Evolutionary conservation across 2,113 vertebrate species (phyloP), one percentile per base, ranked within the genome.

Genomic region (Paedocypris sp.): DNA sequence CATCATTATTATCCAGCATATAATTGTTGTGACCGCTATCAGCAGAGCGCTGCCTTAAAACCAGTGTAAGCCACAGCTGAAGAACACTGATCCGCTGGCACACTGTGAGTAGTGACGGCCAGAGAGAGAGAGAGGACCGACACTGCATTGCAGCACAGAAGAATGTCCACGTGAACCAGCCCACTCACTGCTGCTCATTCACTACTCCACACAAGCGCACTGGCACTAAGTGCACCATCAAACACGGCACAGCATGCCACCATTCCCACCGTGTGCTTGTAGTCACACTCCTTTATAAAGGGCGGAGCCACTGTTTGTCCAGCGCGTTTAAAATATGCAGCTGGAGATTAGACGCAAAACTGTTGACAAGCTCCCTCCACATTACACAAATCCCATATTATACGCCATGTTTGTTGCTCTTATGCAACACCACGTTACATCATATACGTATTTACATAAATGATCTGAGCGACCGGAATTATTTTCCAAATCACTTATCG

Each of bases 101-200:
- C 53, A 31, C 11, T 4, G 22, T 33, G 13, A 46, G n/a, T 46
- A 35, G 41, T 35, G 50, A 46, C 45, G 35, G 49, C 20, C 47
- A 60, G 67, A 20, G 50, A 36, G 45, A 60, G 67, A 20, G 50
- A 36, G 45, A 70, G 56, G 25, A 56, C 41, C 32, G 38, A 46
- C 36, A 52, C 66, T 68, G 66, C 66, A 68, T 50, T 68, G 60
- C 66, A 68, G 46, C 56, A 68, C 31, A 59, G 45, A 68, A 58
- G 15, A 31, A 26, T 12, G 31, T 63, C 52, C 5, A 4, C 63
- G 66, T 60, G 52, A 68, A 47, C n/a, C 60, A 46, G 52, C 66
- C 66, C 60, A 68, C 66, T 52, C 66, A 58, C 60, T 59, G 66
- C 66, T 68, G 60, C 45, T 63, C 38, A 19, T 19, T 13, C 23